A percentile compares a stretch with the other conserved stretches of the same genome.
Conservation (phyloP, 2,797 vertebrate species). For the Sphenopsis melanotis region DNA sequence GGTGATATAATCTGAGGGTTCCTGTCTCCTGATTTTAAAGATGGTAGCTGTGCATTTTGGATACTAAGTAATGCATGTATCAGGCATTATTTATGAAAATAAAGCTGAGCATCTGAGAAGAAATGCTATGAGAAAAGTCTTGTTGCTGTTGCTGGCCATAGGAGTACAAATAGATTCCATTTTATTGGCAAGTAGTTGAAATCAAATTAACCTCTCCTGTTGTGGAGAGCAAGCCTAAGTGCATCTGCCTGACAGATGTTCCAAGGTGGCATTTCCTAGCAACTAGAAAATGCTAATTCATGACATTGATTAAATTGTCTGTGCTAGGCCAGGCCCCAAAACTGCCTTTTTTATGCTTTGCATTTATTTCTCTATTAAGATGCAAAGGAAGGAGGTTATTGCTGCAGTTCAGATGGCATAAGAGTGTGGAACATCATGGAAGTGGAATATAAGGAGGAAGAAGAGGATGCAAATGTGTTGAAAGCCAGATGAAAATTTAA, state of each 20-base stretch:
- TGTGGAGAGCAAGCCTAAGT: constrained; percentile 48
- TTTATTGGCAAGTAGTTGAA: constrained; percentile 51
- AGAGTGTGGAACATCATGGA: not conserved
- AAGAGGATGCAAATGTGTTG: not conserved
- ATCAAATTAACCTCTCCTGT: constrained; percentile 71
- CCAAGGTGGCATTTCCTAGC: constrained; percentile 68
- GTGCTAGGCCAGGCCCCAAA: constrained; percentile 29
- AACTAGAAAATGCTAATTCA: constrained; percentile 68
- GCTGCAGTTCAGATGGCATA: not conserved
- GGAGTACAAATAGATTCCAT: constrained; percentile 51
- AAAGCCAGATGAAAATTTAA: not conserved
- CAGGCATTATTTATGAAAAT: not conserved
- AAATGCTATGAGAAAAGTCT: not conserved
- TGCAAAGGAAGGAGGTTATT: constrained; percentile 22
- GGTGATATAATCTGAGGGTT: not conserved
- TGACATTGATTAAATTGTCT: constrained; percentile 63
- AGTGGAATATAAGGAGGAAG: not conserved
- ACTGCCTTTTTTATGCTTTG: constrained; percentile 43
- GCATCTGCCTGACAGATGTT: constrained; percentile 32
- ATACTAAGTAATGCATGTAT: not conserved
- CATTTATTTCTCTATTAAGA: constrained; percentile 68
- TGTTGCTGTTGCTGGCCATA: not conserved
- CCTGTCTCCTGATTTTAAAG: not conserved
- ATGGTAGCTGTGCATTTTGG: not conserved
- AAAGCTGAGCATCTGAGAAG: not conserved